phyloP scores from a whole-genome alignment of 2,888 invertebrate genomes.

The Gastrophysa polygoni region DNA sequence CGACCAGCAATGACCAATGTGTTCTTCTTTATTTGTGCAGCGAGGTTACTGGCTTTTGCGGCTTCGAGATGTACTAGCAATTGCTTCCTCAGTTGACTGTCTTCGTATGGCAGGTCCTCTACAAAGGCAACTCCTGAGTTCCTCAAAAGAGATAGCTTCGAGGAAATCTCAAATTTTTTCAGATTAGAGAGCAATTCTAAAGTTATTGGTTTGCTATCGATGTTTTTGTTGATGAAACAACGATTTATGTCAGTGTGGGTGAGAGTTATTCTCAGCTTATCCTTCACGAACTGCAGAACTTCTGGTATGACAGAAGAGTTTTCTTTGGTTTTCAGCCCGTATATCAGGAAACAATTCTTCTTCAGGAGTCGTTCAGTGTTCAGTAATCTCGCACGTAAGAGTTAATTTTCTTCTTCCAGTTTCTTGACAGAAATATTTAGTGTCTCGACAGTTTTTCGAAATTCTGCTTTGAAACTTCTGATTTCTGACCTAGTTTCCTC shows the following conservation, averaged over 20 bases:
- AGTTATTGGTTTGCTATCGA: not conserved
- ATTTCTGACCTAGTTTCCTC: not conserved
- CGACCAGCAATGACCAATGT: not conserved
- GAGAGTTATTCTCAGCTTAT: not conserved
- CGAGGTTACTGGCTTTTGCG: not conserved
- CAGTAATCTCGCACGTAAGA: not conserved
- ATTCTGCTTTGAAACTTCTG: not conserved
- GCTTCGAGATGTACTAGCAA: not conserved
- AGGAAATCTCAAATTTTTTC: constrained; percentile 2
- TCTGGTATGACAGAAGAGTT: not conserved
- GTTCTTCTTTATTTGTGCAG: not conserved
- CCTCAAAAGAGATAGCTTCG: not conserved
- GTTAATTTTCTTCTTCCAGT: not conserved
- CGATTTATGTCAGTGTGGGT: not conserved
- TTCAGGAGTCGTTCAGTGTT: not conserved
- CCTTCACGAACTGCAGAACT: not conserved
- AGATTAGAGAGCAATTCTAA: constrained; percentile 1
- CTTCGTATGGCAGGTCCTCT: not conserved
- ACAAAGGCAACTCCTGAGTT: not conserved
- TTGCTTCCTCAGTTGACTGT: not conserved
- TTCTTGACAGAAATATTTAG: not conserved
- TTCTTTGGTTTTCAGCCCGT: not conserved
- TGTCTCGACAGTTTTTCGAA: not conserved
- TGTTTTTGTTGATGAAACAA: not conserved
- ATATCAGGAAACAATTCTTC: not conserved